Evolutionary conservation across 2,888 invertebrate species (phyloP).

Genomic region (Sinopyrophorus schimmeli): DNA sequence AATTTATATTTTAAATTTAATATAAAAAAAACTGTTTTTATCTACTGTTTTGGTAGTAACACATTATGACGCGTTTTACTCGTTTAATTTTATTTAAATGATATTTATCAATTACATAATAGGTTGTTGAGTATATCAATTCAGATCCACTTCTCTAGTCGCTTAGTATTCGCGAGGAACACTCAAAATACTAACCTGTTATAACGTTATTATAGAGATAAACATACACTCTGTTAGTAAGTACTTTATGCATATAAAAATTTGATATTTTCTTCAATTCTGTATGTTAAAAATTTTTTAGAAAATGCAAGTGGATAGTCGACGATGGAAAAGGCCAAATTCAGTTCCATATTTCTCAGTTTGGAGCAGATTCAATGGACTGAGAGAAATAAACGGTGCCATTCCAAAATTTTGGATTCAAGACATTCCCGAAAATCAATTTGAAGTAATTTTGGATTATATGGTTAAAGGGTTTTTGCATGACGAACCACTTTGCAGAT

Average conservation of each 20-base stretch:
- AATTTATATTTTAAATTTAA: no score
- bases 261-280: background rate
- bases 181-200: no score
- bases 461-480: constrained; percentile 55
- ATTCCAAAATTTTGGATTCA: constrained; percentile 57
- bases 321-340: constrained; percentile 52
- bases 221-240: no score
- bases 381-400: constrained; percentile 40
- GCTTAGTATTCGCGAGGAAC: no score
- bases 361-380: constrained; percentile 55
- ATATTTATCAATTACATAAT: no score
- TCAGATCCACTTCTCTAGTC: no score
- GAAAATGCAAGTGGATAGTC: background rate
- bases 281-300: background rate
- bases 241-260: background rate
- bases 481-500: constrained; percentile 60
- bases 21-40: no score
- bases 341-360: constrained; percentile 53
- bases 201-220: no score
- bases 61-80: no score
- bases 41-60: no score
- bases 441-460: constrained; percentile 53
- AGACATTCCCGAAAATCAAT: constrained; percentile 57
- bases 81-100: no score
- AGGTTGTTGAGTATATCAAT: no score